phyloP scores from a whole-genome alignment of 1,140 invertebrate genomes.

The Drosophila persimilis region DNA sequence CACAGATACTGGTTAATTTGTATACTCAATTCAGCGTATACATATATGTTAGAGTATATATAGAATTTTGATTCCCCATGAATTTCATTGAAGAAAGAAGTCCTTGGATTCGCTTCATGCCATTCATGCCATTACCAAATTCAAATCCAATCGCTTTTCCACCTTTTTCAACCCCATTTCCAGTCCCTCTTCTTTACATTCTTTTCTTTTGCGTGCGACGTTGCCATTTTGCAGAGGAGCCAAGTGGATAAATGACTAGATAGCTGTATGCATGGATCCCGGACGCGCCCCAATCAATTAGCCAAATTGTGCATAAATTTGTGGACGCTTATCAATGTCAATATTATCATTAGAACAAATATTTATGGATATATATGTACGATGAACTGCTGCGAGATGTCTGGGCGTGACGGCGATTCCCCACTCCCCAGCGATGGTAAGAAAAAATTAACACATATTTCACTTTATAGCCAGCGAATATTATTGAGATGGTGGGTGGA shows the following conservation, averaged over 20 bases:
- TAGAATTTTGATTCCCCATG: background rate
- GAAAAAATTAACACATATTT: slow-evolving; percentile 79
- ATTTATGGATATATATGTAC: slow-evolving; percentile 27
- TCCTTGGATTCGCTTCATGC: background rate
- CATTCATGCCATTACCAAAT: too few species aligned
- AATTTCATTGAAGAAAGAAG: background rate
- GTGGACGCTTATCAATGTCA: slow-evolving; percentile 80
- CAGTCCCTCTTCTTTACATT: background rate
- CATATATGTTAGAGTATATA: too few species aligned
- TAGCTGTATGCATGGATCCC: background rate
- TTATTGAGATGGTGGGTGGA: slow-evolving; percentile 38
- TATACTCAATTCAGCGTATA: too few species aligned
- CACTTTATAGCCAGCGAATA: slow-evolving; percentile 74
- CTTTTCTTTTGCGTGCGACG: slow-evolving; percentile 44
- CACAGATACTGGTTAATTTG: too few species aligned
- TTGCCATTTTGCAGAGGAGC: slow-evolving; percentile 45
- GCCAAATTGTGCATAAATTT: slow-evolving; percentile 82
- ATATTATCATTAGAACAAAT: slow-evolving; percentile 81
- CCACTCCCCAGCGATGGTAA: slow-evolving; percentile 12
- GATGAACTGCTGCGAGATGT: slow-evolving; percentile 2
- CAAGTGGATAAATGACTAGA: slow-evolving; percentile 1
- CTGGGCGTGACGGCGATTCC: slow-evolving; percentile 39
- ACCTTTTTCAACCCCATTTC: background rate
- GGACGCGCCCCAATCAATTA: slow-evolving; percentile 73
- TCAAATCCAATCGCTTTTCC: too few species aligned